Base-by-base conservation (phyloP, 2,888 invertebrate species). In the Dryocosmus kuriphilus region DNA sequence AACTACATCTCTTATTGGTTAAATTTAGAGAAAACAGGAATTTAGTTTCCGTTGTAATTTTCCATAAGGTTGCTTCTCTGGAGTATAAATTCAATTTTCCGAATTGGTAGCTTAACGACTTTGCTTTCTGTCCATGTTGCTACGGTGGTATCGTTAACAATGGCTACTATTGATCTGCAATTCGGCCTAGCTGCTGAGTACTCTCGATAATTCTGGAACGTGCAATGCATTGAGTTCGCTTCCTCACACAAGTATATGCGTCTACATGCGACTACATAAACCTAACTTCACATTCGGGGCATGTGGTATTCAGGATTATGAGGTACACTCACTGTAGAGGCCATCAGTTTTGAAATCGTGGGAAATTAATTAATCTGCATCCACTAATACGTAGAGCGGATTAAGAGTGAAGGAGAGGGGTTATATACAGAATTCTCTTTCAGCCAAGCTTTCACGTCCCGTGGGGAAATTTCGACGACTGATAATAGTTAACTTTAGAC, bases 181-280 rank as follows among this genome's bases (percentile, higher is more conserved):
- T 88, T 88, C 86, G 86, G 85, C 86, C 84, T 85, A 88, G 88
- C 86, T 87, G 85, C 85, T 85, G 88, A 88, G 87, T 87, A 88
- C 88, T 86, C 87, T 88, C 88, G 88, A 88, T 88, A 88, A 87
- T 88, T 88, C 85, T 86, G 83, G 83, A 88, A 88, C 88, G 88
- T 88, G 88, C 86, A 88, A 86, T 88, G 87, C 88, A 88, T 88
- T 87, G 87, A 86, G 85, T 85, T 84, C 82, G 85, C 81, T 77
- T 83, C 80, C 83, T 77, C 80, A 84, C 86, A 84, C 85, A 81
- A 79, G 74, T 83, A 79, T 79, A 79, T 79, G 75, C 82, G 80
- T 81, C 83, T 85, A 84, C 84, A 86, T 87, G 86, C 84, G 84
- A 86, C 86, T 86, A 86, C 85, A 84, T 87, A 87, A 88, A 88